Base-by-base conservation (phyloP, 2,797 vertebrate species). In the Cossypha dichroa region DNA sequence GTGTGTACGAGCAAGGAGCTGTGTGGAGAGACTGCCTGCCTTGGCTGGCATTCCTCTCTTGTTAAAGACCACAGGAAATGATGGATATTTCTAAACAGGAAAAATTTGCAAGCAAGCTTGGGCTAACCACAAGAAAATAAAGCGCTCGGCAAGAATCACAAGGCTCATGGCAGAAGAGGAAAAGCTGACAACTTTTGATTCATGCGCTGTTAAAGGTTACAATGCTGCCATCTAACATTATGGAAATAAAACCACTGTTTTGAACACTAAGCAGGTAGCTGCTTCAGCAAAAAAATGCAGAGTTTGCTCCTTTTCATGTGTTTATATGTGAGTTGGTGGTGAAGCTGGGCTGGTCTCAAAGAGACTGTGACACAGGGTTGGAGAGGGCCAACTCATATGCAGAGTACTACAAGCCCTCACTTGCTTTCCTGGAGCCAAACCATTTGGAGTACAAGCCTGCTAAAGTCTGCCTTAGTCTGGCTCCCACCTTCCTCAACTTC, bases 81-180 rank as follows among this genome's bases (percentile, higher is more conserved):
- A 77, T 83, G 66, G 88, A 79, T 89, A 11, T 80, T 90, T 96
- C 88, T 85, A 81, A 93, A 93, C 89, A 9, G 17, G 86, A 93
- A 96, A 96, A 97, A 94, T 83, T 74, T 90, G 85, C 89, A 89
- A 85, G 92, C 79, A 87, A 78, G 93, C 72, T 88, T 60, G 2
- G 8, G 51, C 75, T 85, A 72, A 91, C 92, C 95, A 55, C 92
- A 83, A 88, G 81, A 88, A 92, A 82, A 83, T 77, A 64, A 80
- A 93, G 43, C 33, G 40, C 48, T 63, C 0, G 0, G 78, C 75
- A 88, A 91, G 59, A 93, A 90, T 86, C 92, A 74, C 72, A 89
- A 75, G 19, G 49, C 45, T 86, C 11, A 85, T 54, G 80, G 93
- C 70, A 89, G 54, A 74, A 85, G 38, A 52, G 67, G 45, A 83